These are phyloP conservation scores for Dipodomys stephensi DNA, from an alignment of 2,113 vertebrate genomes.

Conservation along the genomic window DNA sequence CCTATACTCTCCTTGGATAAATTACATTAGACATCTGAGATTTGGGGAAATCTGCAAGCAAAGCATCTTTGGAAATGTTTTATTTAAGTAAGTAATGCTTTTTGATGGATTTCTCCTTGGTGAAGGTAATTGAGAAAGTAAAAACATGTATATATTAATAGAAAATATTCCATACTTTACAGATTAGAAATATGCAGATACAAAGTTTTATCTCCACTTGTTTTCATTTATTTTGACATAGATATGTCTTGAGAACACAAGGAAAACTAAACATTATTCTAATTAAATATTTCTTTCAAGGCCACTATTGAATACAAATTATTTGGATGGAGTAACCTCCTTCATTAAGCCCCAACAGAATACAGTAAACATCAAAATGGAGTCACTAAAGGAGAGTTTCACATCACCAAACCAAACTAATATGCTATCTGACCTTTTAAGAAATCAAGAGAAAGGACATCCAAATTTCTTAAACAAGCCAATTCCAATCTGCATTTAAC, in stretches of 20 bases:
- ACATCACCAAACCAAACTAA: not conserved
- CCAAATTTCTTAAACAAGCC: not conserved
- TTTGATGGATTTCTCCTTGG: slow-evolving; percentile 16
- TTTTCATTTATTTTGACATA: not conserved
- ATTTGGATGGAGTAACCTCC: not conserved
- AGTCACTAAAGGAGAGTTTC: not conserved
- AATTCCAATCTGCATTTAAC: not conserved
- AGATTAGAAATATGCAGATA: not conserved
- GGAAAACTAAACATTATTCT: slow-evolving; percentile 13
- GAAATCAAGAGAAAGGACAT: not conserved
- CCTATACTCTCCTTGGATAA: not conserved
- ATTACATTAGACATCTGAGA: not conserved
- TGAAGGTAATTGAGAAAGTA: slow-evolving; percentile 42
- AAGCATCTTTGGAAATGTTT: slow-evolving; percentile 9
- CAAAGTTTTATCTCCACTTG: no score
- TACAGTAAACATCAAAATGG: not conserved
- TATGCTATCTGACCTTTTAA: not conserved
- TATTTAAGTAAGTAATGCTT: not conserved
- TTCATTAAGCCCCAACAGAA: not conserved
- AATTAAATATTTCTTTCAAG: slow-evolving; percentile 28
- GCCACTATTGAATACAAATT: not conserved
- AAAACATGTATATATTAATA: not conserved
- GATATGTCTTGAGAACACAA: not conserved
- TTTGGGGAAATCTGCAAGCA: slow-evolving; percentile 18
- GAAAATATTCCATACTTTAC: not conserved